Evolutionary conservation across 2,888 invertebrate genomes (phyloP), one percentile per base, ranked within the genome.

Genomic region (Scaptomyza polygonia): DNA sequence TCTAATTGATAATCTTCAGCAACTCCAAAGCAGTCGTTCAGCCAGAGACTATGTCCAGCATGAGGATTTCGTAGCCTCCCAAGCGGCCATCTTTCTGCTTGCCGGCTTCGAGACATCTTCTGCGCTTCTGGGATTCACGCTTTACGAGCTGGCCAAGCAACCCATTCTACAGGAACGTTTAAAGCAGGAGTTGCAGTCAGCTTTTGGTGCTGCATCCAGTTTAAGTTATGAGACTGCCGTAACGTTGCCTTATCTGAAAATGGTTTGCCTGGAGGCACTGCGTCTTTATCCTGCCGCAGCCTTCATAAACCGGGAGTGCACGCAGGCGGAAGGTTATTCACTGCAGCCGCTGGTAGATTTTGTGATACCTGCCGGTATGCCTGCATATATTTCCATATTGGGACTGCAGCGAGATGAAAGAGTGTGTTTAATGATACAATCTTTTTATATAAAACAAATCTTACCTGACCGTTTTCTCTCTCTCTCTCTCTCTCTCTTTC

Each of bases 1-100:
- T 79, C 90, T 93, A 2, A 88, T 93, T 7, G 92, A 92, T 56
- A 75, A 92, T 14, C 73, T 93, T 16, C 71, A 92, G 45, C 88
- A 91, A 21, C 65, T 93, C 9, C 91, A 88, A 48, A 7, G 69
- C 73, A 47, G 18, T 3, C 62, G 51, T 6, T 48, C 82, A 0
- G 9, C 16, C 3, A n/a, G 16, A 8, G 84, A 83, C 42, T 83
- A 79, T 40, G 62, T 55, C 0, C 80, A 86, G 12, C 83, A 89
- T 47, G 53, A 81, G 1, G 90, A 91, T 49, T 85, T 88, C 34
- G 77, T 91, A 30, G 74, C 89, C 9, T 88, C 91, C 4, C 91
- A 91, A 54, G 90, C 89, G 5, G 88, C 85, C n/a, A 87, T 90
- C 16, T 88, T 91, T 51, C 71, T 91, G 30, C 67, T 89, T 27